Base-by-base conservation (phyloP, 2,113 vertebrate genomes). In the Dermatemys mawii region DNA sequence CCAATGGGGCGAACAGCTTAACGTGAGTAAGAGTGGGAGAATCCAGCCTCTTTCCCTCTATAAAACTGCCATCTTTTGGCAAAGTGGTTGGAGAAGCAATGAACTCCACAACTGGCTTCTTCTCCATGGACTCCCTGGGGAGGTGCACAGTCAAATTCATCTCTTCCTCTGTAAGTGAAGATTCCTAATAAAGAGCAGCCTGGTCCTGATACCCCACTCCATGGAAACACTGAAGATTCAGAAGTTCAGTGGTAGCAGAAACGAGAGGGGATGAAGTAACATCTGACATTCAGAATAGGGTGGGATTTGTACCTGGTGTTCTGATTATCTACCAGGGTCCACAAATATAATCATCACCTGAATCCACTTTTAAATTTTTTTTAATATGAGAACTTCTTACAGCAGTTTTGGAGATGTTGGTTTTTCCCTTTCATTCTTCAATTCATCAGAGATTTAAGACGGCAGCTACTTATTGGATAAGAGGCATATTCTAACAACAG, bases 191-290 rank as follows among this genome's bases (percentile, higher is more conserved):
- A 54, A 94, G 22, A 84, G 48, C 63, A 92, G 86, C 55, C 48
- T 92, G 82, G 67, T 92, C 82, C 73, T 87, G 50, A 92, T 50
- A 95, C 5, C 86, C 84, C 51, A 83, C 63, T 88, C 55, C 88
- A 84, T n/a, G 27, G 46, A 81, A 87, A 44, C 35, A 27, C 51
- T 82, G 83, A 70, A 84, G 79, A 78, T 16, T 80, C 75, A 92
- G 78, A 26, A 10, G 35, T 84, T 35, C 57, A 88, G 57, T 26
- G 81, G 67, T 78, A 91, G 86, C 51, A 54, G 76, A 54, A 67
- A 53, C 8, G 1, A 1, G 10, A 32, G 0, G 54, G 24, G 38
- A 41, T n/a, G 19, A 83, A 78, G 57, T 53, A 44, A 85, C 86
- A 53, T 2, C 78, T 44, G 24, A 29, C 6, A 8, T 35, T 67